These are phyloP conservation scores for Marmota monax DNA, from an alignment of 2,113 vertebrate species.

Conservation along the genomic window DNA sequence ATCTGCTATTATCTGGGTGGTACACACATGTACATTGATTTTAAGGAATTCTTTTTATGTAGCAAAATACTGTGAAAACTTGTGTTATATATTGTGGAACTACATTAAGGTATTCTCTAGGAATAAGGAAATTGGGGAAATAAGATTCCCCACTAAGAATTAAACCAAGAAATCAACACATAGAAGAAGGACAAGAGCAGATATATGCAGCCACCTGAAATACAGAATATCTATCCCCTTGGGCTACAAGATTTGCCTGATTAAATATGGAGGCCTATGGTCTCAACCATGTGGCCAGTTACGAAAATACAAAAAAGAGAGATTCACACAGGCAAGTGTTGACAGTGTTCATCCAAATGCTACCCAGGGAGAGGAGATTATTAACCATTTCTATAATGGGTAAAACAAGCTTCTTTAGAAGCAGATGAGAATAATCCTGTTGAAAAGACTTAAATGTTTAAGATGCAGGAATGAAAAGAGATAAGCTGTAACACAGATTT, in stretches of 20 bases:
- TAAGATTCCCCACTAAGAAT: constrained; percentile 16
- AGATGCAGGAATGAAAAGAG: not conserved
- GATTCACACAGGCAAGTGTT: not conserved
- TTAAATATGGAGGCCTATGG: not conserved
- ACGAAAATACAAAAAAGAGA: not conserved
- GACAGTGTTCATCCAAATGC: not conserved
- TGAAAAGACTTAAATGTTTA: constrained; percentile 37
- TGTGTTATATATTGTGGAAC: not conserved
- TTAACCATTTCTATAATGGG: not conserved
- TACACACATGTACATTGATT: not conserved
- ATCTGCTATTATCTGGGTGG: not conserved
- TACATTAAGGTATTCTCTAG: not conserved
- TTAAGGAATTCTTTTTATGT: not conserved
- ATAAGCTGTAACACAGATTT: constrained; percentile 12
- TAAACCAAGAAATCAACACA: constrained; percentile 5
- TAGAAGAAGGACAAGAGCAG: not conserved
- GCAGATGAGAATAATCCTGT: not conserved
- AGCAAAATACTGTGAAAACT: constrained; percentile 14
- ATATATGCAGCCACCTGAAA: not conserved
- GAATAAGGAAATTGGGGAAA: constrained; percentile 17
- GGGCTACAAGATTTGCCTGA: not conserved
- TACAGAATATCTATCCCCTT: not conserved
- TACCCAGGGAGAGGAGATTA: not conserved
- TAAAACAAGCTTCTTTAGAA: constrained; percentile 20
- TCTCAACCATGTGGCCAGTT: not conserved